Percentiles rank a stretch among this genome's conserved stretches.
Conservation (phyloP, 35 echinoderm and acorn worm species). For the Lytechinus pictus region DNA sequence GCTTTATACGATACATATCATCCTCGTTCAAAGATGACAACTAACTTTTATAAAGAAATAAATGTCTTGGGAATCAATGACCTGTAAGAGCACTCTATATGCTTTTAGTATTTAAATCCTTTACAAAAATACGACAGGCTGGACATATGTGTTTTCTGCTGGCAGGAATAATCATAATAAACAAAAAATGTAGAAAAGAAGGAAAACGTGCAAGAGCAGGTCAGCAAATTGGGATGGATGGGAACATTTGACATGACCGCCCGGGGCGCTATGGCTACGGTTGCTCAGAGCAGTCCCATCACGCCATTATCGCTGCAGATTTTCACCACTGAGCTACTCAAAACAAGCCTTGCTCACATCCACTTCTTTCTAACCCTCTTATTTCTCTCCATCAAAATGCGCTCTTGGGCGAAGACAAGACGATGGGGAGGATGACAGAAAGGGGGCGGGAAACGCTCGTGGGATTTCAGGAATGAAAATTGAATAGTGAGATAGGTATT, state of each 20-base stretch:
- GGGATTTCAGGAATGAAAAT: slow-evolving; percentile 59
- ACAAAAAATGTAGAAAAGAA: not conserved
- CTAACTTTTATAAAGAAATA: not conserved
- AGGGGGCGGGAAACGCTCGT: slow-evolving; percentile 43
- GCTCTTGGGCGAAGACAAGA: not conserved
- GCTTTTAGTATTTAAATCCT: not conserved
- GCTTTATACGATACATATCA: not conserved
- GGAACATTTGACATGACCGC: slow-evolving; percentile 57
- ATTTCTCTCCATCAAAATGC: slow-evolving; percentile 23
- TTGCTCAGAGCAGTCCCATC: slow-evolving; percentile 42
- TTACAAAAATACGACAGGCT: not conserved
- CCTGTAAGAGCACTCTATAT: slow-evolving; percentile 42
- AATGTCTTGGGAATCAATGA: slow-evolving; percentile 32
- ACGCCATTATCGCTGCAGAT: slow-evolving; percentile 17
- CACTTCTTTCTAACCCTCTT: slow-evolving; percentile 9
- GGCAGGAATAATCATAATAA: not conserved
- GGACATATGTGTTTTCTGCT: slow-evolving; percentile 25
- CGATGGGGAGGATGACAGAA: slow-evolving; percentile 26
- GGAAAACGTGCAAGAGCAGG: not conserved
- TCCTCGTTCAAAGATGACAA: not conserved
- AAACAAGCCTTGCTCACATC: not conserved
- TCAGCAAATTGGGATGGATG: slow-evolving; percentile 7
- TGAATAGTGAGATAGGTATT: slow-evolving; percentile 51
- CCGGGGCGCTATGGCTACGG: slow-evolving; percentile 22
- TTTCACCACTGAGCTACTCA: slow-evolving; percentile 15